Percentiles rank a stretch among this genome's conserved stretches.
Conservation (phyloP, 1,140 invertebrate species). For the Drosophila lini region DNA sequence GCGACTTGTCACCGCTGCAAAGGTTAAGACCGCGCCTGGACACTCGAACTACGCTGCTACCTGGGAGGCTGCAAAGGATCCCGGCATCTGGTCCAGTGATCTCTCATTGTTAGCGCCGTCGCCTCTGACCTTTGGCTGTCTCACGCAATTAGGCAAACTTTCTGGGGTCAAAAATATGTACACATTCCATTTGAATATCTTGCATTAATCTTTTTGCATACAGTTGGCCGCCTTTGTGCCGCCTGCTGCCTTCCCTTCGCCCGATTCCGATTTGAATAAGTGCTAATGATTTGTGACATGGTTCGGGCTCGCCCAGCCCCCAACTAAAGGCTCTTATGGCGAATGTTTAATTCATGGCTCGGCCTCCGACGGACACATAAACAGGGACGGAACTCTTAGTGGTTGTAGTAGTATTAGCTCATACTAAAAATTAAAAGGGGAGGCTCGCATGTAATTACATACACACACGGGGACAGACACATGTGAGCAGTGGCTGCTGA, state of each 20-base stretch:
- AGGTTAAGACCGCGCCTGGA: slow-evolving; percentile 60
- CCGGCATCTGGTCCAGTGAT: slow-evolving; percentile 48
- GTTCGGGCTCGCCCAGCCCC: slow-evolving; percentile 23
- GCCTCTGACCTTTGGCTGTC: slow-evolving; percentile 63
- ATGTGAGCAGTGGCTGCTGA: slow-evolving; percentile 51
- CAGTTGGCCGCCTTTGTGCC: slow-evolving; percentile 25
- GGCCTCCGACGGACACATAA: slow-evolving; percentile 48
- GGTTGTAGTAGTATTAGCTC: slow-evolving; percentile 52
- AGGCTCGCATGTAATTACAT: slow-evolving; percentile 73
- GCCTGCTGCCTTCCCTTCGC: slow-evolving; percentile 13
- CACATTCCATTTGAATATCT: slow-evolving; percentile 64
- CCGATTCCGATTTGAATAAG: slow-evolving; percentile 71
- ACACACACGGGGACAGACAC: slow-evolving; percentile 24
- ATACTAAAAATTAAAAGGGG: slow-evolving; percentile 71
- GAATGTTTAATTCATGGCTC: slow-evolving; percentile 75
- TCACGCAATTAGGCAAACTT: slow-evolving; percentile 74
- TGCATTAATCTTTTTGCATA: slow-evolving; percentile 52
- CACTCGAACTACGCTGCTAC: slow-evolving; percentile 64
- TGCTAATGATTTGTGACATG: slow-evolving; percentile 82
- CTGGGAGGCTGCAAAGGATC: slow-evolving; percentile 39
- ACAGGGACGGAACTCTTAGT: slow-evolving; percentile 59
- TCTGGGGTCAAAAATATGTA: slow-evolving; percentile 63
- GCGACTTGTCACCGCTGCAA: slow-evolving; percentile 50
- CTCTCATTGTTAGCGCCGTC: slow-evolving; percentile 41
- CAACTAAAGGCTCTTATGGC: slow-evolving; percentile 64